Conservation (phyloP, 1,140 invertebrate genomes). For the Atta colombica region DNA sequence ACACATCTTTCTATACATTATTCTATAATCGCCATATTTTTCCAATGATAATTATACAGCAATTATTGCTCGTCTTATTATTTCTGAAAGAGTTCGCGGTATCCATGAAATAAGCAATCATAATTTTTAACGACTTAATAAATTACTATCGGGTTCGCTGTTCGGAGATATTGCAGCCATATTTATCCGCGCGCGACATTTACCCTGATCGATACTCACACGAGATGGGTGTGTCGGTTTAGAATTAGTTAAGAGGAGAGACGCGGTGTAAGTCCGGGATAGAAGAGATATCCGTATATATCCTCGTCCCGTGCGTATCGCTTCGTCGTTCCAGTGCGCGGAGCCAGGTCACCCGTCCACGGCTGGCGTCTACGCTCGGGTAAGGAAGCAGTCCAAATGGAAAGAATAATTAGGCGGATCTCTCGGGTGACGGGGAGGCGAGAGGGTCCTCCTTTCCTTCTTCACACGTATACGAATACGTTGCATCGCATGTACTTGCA, state of each 20-base stretch:
- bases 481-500: conserved; percentile 41
- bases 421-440: neutral
- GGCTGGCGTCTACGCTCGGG: conserved; percentile 66
- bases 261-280: conserved; percentile 29
- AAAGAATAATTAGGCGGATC: conserved; percentile 70
- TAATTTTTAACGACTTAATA: conserved; percentile 30
- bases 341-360: conserved; percentile 73
- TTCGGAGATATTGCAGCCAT: conserved; percentile 1
- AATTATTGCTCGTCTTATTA: conserved; percentile 24
- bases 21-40: neutral
- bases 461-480: neutral
- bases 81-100: neutral
- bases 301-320: neutral
- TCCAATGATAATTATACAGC: conserved; percentile 20
- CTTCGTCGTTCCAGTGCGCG: conserved; percentile 67
- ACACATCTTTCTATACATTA: neutral
- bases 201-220: conserved; percentile 2
- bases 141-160: conserved; percentile 17
- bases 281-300: neutral
- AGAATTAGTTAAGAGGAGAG: neutral
- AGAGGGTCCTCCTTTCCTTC: conserved; percentile 31
- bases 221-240: conserved; percentile 27
- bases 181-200: conserved; percentile 38
- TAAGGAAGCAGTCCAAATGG: conserved; percentile 71
- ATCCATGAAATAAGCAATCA: conserved; percentile 2